These are phyloP conservation scores for Phenganax marumi DNA, from an alignment of 92 coral and sea anemone genomes.

Conservation along the genomic window DNA sequence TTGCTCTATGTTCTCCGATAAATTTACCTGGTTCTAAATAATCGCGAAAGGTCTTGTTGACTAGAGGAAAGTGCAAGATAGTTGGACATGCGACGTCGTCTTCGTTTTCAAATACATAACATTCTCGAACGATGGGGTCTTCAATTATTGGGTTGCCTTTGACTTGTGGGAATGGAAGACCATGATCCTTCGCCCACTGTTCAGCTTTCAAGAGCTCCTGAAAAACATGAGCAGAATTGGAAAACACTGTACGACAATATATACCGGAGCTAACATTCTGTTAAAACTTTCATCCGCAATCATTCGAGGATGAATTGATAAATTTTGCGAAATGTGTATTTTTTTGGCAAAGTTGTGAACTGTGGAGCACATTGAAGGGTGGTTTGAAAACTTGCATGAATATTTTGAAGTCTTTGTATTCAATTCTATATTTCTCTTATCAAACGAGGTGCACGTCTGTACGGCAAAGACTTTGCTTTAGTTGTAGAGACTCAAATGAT, in stretches of 20 bases:
- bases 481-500: no score
- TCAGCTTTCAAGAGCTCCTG: slow-evolving; percentile 41
- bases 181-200: slow-evolving; percentile 25
- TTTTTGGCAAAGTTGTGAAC: no score
- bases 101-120: slow-evolving; percentile 20
- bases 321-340: no score
- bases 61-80: slow-evolving; percentile 30
- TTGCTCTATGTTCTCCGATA: no score
- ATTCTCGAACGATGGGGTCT: slow-evolving; percentile 14
- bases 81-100: slow-evolving; percentile 30
- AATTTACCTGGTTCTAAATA: slow-evolving; percentile 25
- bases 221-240: background rate
- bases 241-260: background rate
- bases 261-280: background rate
- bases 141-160: slow-evolving; percentile 12
- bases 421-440: no score
- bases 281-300: background rate
- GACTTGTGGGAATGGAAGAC: slow-evolving; percentile 30
- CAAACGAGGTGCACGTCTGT: no score
- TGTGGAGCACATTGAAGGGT: no score
- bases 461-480: no score
- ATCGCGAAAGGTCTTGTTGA: slow-evolving; percentile 33
- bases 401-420: no score
- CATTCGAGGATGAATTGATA: no score
- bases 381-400: no score